Base-by-base conservation (phyloP, 2,888 invertebrate genomes). In the Crossocerus cetratus region DNA sequence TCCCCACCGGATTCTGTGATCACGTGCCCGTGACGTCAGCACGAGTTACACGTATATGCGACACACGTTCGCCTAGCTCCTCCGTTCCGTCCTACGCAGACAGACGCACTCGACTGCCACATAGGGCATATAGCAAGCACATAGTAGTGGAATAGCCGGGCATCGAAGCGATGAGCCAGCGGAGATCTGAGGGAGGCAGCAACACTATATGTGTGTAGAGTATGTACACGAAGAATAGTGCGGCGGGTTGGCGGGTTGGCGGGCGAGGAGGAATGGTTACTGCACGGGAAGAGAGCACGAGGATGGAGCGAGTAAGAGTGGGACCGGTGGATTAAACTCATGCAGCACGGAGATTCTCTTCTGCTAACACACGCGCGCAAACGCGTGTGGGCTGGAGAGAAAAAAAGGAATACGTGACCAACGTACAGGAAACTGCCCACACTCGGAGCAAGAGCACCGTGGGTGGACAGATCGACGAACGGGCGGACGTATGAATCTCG, bases 371-470 rank as follows among this genome's bases (percentile, higher is more conserved):
- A 64, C 75, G 32, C 69, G 63, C 76, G 72, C 49, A 16, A 49
- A 75, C 80, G 79, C 76, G 75, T 74, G 81, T 83, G 78, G 83
- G 80, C 77, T 80, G 76, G 69, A 83, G 11, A 77, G 69, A 83
- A 32, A 77, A 80, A 79, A 80, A 77, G 72, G 78, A 84, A 77
- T 84, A 81, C 84, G 82, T 84, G 83, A 86, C 82, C 85, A 80
- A 84, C 80, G 82, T 81, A 79, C 86, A 86, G 86, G 85, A 86
- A 86, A 81, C 84, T 75, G 79, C 84, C 86, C 81, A 86, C 86
- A 84, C 86, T 82, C 72, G 74, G 74, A 72, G 81, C 69, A 72
- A 82, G 74, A 75, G 74, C 74, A 73, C 66, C 79, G 82, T 83
- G 83, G 82, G 82, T 79, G 83, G 82, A 82, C 71, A 76, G 74